Evolutionary conservation across 2,888 invertebrate species (phyloP), one percentile per base, ranked within the genome.

Genomic region (Sarcophaga rosellei): DNA sequence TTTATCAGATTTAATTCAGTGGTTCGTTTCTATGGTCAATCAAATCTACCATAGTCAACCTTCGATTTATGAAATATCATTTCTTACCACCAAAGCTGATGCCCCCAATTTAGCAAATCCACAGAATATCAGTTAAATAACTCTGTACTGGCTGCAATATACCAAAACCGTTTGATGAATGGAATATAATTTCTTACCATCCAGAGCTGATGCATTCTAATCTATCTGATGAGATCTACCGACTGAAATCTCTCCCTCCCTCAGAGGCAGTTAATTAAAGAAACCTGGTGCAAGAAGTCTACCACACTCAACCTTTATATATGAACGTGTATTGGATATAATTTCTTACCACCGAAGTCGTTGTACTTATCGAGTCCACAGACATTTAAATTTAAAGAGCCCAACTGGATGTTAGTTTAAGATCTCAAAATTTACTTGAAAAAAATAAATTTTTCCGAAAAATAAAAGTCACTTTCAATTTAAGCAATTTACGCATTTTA

Each of bases 21-120:
- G 92, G 92, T 91, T 91, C 82, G 89, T 91, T 69, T 88, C 87
- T 76, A 92, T 92, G 92, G 88, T 90, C 21, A 89, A 89, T 62
- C 89, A 91, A 73, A 89, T 92, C 81, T 92, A 91, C 74, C 88
- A 89, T 17, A 92, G 92, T 62, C 89, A 90, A 4, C 92, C 92
- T 5, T 81, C 88, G 10, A 89, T 92, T 20, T 92, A 89, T 78
- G 92, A 92, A 85, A 89, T 92, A 63, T 92, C 92, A 17, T 92
- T 92, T 83, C 84, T 92, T 1, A 90, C 88, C 0, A 88, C 82
- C 1, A 78, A 59, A 23, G 73, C 86, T 35, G 61, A 83, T 11
- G 82, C 76, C 0, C 65, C 84, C 17, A 77, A 81, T 75, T 17
- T 53, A 12, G 44, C 21, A 63, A 20, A 53, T 5, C 53, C 72